Base-by-base conservation (phyloP, 2,888 invertebrate genomes). In the Lottia gigantea region DNA sequence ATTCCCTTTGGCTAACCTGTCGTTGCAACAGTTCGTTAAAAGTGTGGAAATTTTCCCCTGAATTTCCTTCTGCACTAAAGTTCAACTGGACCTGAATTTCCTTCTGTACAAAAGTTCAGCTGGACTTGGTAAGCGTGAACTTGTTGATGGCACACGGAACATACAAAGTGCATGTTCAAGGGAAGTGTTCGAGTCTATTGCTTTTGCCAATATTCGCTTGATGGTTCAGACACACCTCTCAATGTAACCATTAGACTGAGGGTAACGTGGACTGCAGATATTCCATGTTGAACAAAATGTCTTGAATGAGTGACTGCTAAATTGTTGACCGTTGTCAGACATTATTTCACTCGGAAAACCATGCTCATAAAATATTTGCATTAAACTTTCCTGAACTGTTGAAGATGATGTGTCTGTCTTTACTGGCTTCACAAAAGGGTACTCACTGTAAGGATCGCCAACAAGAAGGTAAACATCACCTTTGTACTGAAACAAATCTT, bases 251-350 rank as follows among this genome's bases (percentile, higher is more conserved):
- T 55, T 55, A 7, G 55, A 55, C 55, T 55, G 55, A 2, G 55
- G 55, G 19, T 55, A 55, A 19, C 55, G 8, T 2, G 19, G 55
- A 23, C 55, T 19, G 23, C 55, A 19, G 11, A 55, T 55, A 55
- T 55, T 55, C 55, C 55, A 55, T 19, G 11, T 55, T 55, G 23
- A n/a, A 55, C 55, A 55, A 55, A 55, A 55, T n/a, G 11, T 55
- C 23, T 19, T 55, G 55, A 55, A 55, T 55, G 55, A 55, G 23
- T 55, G 55, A 14, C 55, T 19, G 3, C 23, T n/a, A 23, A 55
- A 55, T 23, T 55, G 55, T n/a, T 19, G 55, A 19, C 55, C 55
- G 23, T 55, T 55, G 23, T 55, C 55, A 55, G 55, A 55, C 55
- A 19, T 55, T 23, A 55, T 19, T 19, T 55, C 14, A 55, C n/a